Base-by-base conservation (phyloP, 1,140 invertebrate genomes). In the Ctenoplectra terminalis region DNA sequence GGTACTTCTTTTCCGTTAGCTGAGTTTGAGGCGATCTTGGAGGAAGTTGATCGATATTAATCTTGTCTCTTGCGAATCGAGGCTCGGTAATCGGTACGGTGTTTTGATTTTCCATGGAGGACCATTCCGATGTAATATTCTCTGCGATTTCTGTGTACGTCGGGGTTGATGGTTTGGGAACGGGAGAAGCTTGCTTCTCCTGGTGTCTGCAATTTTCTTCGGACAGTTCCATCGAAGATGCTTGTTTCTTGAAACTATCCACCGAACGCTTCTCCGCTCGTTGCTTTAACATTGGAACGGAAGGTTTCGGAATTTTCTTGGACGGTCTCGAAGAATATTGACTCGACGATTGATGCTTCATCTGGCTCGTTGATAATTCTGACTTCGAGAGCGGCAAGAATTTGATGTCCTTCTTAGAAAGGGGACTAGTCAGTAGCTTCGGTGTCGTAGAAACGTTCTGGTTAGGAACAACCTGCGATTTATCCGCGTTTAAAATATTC, bases 351-450 rank as follows among this genome's bases (percentile, higher is more conserved):
- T 80, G 58, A 34, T 3, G 7, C 56, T 73, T 80, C 26, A 31
- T 31, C 9, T 20, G 15, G 5, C 9, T 1, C 0, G 15, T 9
- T 2, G 76, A 17, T 1, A 63, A 9, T 0, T 79, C 58, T 0
- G 69, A 13, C 23, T 73, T 79, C 26, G 46, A 34, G 4, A 73
- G 37, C 0, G 77, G 77, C 5, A 80, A 13, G 0, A 34, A 80
- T 2, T 54, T 60, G 0, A 70, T 9, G 1, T 31, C n/a, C 8
- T 79, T 58, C 1, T 34, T 54, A 1, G 26, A 15, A 4, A 4
- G 1, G 0, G 34, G 2, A 8, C 7, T 31, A 15, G 31, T 8
- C 0, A 48, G 0, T 37, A 48, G 1, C 11, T 60, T 50, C 0
- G n/a, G 5, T 17, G 6, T 17, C 0, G n/a, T 11, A 6, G 26